Percentiles rank a stretch among this genome's conserved stretches.
Conservation (phyloP, 2,113 vertebrate genomes). For the Myrmophylax atrothorax region DNA sequence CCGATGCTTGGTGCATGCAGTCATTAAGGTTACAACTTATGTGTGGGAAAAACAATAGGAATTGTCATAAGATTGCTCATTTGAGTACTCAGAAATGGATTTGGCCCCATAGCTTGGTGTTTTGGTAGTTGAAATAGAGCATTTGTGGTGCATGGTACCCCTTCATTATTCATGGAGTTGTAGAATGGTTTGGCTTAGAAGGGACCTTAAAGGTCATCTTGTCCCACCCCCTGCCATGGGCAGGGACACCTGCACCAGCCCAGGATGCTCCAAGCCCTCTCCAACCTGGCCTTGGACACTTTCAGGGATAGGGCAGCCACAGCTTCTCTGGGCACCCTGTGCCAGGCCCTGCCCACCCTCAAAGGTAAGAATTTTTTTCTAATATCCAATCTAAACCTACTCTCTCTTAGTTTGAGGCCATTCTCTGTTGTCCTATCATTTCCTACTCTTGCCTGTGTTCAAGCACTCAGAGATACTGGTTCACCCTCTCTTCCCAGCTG, state of each 20-base stretch:
- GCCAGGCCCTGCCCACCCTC: no score
- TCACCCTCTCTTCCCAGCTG: not conserved
- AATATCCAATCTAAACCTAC: not conserved
- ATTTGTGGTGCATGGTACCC: not conserved
- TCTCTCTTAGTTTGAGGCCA: not conserved
- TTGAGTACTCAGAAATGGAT: not conserved
- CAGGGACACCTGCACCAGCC: not conserved
- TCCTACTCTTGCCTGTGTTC: not conserved
- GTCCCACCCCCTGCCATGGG: not conserved
- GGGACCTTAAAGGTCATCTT: not conserved
- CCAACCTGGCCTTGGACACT: not conserved
- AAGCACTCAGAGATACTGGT: not conserved
- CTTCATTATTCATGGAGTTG: not conserved
- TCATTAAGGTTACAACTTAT: not conserved
- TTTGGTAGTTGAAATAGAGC: not conserved
- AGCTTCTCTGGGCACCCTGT: not conserved
- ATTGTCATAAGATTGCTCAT: not conserved
- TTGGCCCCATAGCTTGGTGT: not conserved
- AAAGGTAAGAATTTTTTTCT: not conserved
- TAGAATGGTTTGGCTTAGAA: not conserved
- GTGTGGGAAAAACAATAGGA: not conserved
- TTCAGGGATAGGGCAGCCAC: not conserved
- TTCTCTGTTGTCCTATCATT: not conserved
- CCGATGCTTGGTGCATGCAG: not conserved
- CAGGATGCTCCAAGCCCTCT: not conserved